Base-by-base conservation (phyloP, 1,140 invertebrate species). In the Drosophila bipectinata region DNA sequence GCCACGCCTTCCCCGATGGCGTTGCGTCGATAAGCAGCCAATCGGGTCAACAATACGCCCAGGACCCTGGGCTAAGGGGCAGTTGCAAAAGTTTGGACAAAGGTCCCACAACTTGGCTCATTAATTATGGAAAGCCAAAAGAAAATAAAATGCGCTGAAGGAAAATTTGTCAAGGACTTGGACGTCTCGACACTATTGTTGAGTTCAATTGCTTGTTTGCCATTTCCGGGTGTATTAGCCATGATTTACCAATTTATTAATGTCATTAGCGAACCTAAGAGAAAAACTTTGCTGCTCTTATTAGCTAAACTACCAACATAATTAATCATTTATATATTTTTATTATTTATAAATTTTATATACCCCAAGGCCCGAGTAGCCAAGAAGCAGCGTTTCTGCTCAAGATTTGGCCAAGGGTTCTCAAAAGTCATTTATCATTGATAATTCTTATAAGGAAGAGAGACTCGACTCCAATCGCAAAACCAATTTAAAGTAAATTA, bases 401-500 rank as follows among this genome's bases (percentile, higher is more conserved):
- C 34, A n/a, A 37, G 47, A 48, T 53, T 6, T 14, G 12, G 15
- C 18, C 21, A 53, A 10, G 47, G 12, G 26, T 1, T 15, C 41
- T 18, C 10, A 12, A 55, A 49, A 56, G 78, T 85, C 62, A 81
- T 87, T 85, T 81, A 87, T 87, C 81, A 81, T 71, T 74, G 81
- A 87, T 77, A 75, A 73, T 72, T 63, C 69, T 45, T 47, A 21
- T 54, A 44, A 39, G 59, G 39, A 73, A 73, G 28, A 39, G 39
- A 55, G 45, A 71, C 34, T n/a, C 34, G 34, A 72, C 54, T 45
- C 49, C 44, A 53, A 24, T 66, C 68, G 62, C 68, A 69, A 80
- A 85, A 85, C 82, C 82, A 85, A 85, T 85, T 85, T 85, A 87
- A 85, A 85, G 82, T 85, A 87, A 85, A 85, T 85, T 85, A 85